These are phyloP conservation scores for Drosophila peninsularis DNA, from an alignment of 2,888 invertebrate genomes.

Conservation along the genomic window DNA sequence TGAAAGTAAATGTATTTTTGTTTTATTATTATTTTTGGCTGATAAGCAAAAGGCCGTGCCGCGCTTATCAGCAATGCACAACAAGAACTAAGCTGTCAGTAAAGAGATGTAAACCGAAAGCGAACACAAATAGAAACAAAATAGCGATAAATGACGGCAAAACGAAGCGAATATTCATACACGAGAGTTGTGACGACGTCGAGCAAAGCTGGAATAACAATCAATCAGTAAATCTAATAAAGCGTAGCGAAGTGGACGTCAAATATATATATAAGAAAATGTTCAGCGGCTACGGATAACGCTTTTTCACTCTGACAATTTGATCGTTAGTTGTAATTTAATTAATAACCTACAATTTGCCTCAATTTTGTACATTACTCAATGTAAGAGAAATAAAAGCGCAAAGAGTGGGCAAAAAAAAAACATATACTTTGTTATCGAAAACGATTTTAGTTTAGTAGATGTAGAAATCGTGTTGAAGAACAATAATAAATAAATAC, in stretches of 20 bases:
- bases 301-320: conserved; percentile 19
- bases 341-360: conserved; percentile 16
- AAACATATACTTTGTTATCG: not conserved
- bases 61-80: conserved; percentile 76
- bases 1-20: conserved; percentile 40
- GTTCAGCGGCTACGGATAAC: conserved; percentile 38
- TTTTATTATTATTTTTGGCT: conserved; percentile 52
- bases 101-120: conserved; percentile 58
- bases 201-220: conserved; percentile 45
- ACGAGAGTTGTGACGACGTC: conserved; percentile 38
- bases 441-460: not conserved
- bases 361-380: conserved; percentile 10
- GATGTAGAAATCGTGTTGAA: conserved; percentile 15
- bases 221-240: conserved; percentile 64
- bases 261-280: conserved; percentile 16
- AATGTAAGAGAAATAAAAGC: conserved; percentile 4
- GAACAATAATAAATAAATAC: conserved; percentile 41
- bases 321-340: conserved; percentile 16
- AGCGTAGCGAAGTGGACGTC: conserved; percentile 55
- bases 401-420: conserved; percentile 1
- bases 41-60: conserved; percentile 66
- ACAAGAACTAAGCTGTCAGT: conserved; percentile 54
- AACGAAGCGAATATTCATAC: conserved; percentile 17
- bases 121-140: conserved; percentile 72
- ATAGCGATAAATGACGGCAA: conserved; percentile 62